Evolutionary conservation across 2,888 invertebrate species (phyloP), one percentile per base, ranked within the genome.

Genomic region (Drosophila melanosoma): DNA sequence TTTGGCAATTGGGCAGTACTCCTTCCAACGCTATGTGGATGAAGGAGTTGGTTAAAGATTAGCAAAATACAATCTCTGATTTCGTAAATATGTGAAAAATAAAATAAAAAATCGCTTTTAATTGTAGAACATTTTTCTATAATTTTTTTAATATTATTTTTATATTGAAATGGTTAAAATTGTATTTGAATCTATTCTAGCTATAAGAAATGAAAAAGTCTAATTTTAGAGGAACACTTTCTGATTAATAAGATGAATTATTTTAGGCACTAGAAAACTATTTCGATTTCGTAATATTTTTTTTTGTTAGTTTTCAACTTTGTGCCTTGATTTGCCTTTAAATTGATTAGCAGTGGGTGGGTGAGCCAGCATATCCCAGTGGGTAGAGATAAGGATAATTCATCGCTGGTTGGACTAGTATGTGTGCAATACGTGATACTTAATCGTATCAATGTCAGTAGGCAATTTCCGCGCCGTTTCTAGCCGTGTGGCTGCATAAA

Each of bases 1-100:
- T 98, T 83, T 96, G 96, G 91, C 98, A 98, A 89, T 97, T 96
- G 3, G 96, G 95, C 61, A 97, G 93, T 0, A 97, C 96, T 1
- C 97, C 97, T 83, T 94, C 94, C 75, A 94, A 93, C 81, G 94
- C 95, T 95, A 87, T 0, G 45, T 36, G 6, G 11, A 42, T 8
- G 79, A 1, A 11, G n/a, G 20, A 33, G 7, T 23, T 7, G 11
- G 12, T 15, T 33, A 15, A 29, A 8, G 3, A 17, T 49, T 17
- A 29, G 26, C 15, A 4, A 8, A 45, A 20, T 6, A 12, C 12
- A 6, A 3, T 4, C 26, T 36, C 36, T 15, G 15, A 7, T 15
- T 36, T 15, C 15, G 0, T 6, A 35, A 35, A 35, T 35, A 15
- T 6, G 15, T 6, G 6, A 36, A 6, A 36, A 6, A 15, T 15